These are phyloP conservation scores for Spisula solida DNA, from an alignment of 2,888 invertebrate genomes.

Conservation along the genomic window DNA sequence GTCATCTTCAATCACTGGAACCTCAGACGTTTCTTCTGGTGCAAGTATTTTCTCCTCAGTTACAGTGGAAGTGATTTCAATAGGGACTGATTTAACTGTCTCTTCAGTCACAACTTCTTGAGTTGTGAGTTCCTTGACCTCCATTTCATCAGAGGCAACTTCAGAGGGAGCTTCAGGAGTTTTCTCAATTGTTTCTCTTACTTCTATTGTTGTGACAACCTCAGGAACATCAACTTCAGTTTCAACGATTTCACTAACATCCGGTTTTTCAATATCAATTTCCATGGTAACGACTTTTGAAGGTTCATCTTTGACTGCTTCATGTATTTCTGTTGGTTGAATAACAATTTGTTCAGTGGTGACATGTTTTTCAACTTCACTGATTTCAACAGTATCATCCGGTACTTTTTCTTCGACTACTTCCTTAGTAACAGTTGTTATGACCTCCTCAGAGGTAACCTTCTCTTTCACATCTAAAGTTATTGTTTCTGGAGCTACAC, in stretches of 20 bases:
- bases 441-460: constrained; percentile 39
- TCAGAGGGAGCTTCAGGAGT: constrained; percentile 33
- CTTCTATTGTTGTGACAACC: constrained; percentile 53
- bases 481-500: constrained; percentile 50
- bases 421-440: constrained; percentile 36
- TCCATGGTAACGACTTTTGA: constrained; percentile 48
- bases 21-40: constrained; percentile 50
- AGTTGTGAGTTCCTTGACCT: not conserved
- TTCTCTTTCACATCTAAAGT: constrained; percentile 39
- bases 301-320: constrained; percentile 28
- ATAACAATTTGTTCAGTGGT: constrained; percentile 28
- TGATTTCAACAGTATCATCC: constrained; percentile 66
- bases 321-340: constrained; percentile 10
- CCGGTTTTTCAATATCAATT: constrained; percentile 54
- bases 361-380: constrained; percentile 51
- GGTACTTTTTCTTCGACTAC: constrained; percentile 68
- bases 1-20: constrained; percentile 45
- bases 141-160: constrained; percentile 27
- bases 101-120: constrained; percentile 38
- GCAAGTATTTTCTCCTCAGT: constrained; percentile 37
- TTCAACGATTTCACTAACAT: constrained; percentile 31
- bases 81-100: not conserved
- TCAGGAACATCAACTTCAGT: constrained; percentile 30
- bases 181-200: constrained; percentile 65
- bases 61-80: constrained; percentile 4